phyloP scores from a whole-genome alignment of 2,888 invertebrate genomes.

The Pseudococcus jackbeardsleyi region DNA sequence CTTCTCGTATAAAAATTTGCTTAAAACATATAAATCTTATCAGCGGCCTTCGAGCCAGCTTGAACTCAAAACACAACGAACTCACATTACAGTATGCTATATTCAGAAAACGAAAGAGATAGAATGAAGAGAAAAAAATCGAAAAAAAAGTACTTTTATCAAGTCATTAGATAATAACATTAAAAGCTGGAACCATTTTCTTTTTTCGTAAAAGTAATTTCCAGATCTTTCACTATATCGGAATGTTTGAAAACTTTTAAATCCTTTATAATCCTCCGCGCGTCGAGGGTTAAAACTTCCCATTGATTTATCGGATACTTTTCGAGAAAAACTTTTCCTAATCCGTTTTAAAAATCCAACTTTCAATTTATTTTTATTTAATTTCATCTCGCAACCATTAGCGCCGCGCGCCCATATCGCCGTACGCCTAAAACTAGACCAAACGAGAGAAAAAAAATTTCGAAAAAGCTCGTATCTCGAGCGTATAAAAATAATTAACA shows the following conservation, averaged over 20 bases:
- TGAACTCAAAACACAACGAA: slow-evolving; percentile 1
- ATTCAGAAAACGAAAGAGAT: not conserved
- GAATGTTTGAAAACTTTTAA: slow-evolving; percentile 60
- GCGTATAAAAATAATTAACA: slow-evolving; percentile 26
- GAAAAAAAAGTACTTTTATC: slow-evolving; percentile 59
- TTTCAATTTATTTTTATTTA: slow-evolving; percentile 63
- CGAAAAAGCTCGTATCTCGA: not conserved
- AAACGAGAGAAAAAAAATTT: not conserved
- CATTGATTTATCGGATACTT: slow-evolving; percentile 63
- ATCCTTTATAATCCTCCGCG: slow-evolving; percentile 62
- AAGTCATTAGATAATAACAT: slow-evolving; percentile 62
- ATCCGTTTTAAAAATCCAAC: slow-evolving; percentile 61
- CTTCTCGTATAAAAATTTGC: no score
- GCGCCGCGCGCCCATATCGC: not conserved
- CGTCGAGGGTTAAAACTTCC: slow-evolving; percentile 51
- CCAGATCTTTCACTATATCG: slow-evolving; percentile 57
- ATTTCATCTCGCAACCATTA: slow-evolving; percentile 38
- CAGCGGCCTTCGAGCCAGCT: no score
- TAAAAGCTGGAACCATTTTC: slow-evolving; percentile 63
- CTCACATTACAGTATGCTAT: not conserved
- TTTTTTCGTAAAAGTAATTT: slow-evolving; percentile 58
- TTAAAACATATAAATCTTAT: no score
- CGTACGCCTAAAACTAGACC: not conserved
- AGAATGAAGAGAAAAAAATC: not conserved
- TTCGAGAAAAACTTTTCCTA: slow-evolving; percentile 54